Conservation (phyloP, 2,113 vertebrate species). For the Emydura subglobosa region DNA sequence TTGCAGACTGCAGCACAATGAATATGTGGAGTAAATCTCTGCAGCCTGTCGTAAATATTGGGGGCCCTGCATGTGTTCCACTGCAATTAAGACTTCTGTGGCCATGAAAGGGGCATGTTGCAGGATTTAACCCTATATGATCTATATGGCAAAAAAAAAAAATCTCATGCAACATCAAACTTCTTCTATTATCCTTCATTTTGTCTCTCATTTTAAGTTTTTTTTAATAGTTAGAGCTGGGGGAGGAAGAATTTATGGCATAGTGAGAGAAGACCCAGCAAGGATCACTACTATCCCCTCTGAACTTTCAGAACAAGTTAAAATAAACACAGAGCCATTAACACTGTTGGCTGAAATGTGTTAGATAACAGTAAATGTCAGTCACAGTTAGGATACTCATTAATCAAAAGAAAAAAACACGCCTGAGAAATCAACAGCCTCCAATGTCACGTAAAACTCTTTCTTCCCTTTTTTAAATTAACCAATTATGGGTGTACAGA, state of each 20-base stretch:
- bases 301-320: not conserved
- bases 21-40: not conserved
- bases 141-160: not conserved
- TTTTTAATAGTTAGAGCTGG: not conserved
- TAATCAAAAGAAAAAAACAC: not conserved
- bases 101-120: not conserved
- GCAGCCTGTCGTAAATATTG: conserved; percentile 26
- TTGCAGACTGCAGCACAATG: conserved; percentile 24
- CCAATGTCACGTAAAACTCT: not conserved
- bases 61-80: not conserved
- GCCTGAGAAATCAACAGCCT: not conserved
- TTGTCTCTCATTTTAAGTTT: not conserved
- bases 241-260: not conserved
- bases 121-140: not conserved
- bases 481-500: not conserved
- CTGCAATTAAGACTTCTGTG: not conserved
- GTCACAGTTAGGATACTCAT: not conserved
- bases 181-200: not conserved
- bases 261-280: not conserved
- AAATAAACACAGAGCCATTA: not conserved
- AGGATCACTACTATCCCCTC: not conserved
- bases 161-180: not conserved
- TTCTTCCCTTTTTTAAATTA: not conserved
- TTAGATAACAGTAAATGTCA: not conserved
- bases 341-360: not conserved